Base-by-base conservation (phyloP, 2,113 vertebrate species). In the Heterotilapia buettikoferi region DNA sequence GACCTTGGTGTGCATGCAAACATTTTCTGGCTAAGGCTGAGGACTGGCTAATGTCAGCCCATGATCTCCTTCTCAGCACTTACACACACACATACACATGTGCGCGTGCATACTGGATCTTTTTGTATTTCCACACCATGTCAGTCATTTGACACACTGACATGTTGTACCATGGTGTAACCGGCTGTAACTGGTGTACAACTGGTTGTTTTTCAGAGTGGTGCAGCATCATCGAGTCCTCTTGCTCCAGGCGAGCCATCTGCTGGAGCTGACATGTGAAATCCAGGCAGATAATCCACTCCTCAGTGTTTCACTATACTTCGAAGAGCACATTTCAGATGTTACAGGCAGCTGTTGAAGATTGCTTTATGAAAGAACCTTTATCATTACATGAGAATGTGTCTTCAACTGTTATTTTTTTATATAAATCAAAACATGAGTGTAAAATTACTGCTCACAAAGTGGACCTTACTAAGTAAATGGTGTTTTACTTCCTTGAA, bases 191-290 rank as follows among this genome's bases (percentile, higher is more conserved):
- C 86, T 84, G 84, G 80, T 92, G 89, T 21, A 81, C 66, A 59
- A 86, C 81, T 61, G 84, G 84, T 85, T 91, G 59, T 89, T 84
- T 84, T 86, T 56, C 61, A 79, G 84, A 21, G n/a, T 40, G 53
- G 29, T 88, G 82, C 92, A 84, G 83, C 38, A 11, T 87, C 89
- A 93, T 79, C n/a, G 18, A 68, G 86, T 89, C 71, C 59, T 86
- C 83, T 89, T 2, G 89, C 93, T 88, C 9, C 80, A 40, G 93
- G 92, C 89, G 16, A 91, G 87, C 90, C 90, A 93, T 94, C 92
- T 94, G 92, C 88, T 84, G 85, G 79, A 61, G 84, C 88, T 86
- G 85, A 90, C 83, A 90, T 80, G 86, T 85, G 86, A 90, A 85
- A 93, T 93, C 66, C 81, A 88, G 87, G 54, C 86, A 87, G 40